Evolutionary conservation across 35 echinoderm and acorn worm genomes (phyloP), one percentile per base, ranked within the genome.

Genomic region (Eucidaris tribuloides): DNA sequence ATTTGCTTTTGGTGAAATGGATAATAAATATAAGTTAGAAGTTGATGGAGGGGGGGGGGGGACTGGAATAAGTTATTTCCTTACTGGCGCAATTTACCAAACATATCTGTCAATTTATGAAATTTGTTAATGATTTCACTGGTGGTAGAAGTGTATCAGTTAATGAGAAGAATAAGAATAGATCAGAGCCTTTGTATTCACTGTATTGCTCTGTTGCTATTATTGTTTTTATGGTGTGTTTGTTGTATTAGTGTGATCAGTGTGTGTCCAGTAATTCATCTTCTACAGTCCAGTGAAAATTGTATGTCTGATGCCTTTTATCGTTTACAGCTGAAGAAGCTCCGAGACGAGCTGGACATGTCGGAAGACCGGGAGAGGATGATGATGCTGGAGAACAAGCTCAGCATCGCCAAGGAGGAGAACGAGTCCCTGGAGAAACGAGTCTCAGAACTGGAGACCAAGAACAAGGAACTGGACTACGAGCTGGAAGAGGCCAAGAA

Each of bases 401-500:
- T 92, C 7, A 86, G 79, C n/a, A 74, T 92, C n/a, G 90, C 90
- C 23, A 80, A 86, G 49, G 90, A 92, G 31, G 90, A 92, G 84
- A 87, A 87, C 56, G 79, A 81, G 29, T 81, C 62, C 27, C 56
- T 82, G 22, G 90, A 92, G 48, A 81, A 82, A 57, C 71, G 49
- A 55, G 57, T 92, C 19, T 34, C 76, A 19, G 84, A 92, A 44
- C 79, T 87, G 1, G 90, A 86, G 36, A 30, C 58, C 19, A 92
- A 76, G 42, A 83, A 39, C 46, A 92, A 82, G 43, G 55, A 64
- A 50, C 39, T 92, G 78, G 65, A 43, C 45, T 46, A 60, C 1
- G 84, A 87, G 48, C 40, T 92, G 23, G 76, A 82, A 46, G 72
- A 92, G 58, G 76, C 85, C 1, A 43, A 74, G 30, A 56, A 30